Percentiles rank a stretch among this genome's conserved stretches.
These are phyloP conservation scores for Cryptocephalus moraei DNA, from an alignment of 2,888 invertebrate genomes.

Conservation along the genomic window DNA sequence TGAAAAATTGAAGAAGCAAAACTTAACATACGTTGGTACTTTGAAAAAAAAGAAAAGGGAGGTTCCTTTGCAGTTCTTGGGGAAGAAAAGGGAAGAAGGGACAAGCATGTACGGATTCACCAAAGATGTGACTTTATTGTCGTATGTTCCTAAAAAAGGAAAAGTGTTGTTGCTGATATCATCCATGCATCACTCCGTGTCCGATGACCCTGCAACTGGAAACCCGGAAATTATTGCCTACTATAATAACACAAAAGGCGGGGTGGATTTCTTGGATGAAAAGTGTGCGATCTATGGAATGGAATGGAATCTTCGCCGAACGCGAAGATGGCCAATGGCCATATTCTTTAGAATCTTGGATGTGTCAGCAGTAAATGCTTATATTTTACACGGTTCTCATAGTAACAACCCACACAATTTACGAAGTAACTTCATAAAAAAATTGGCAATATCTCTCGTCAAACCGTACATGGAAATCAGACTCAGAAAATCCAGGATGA, in stretches of 20 bases:
- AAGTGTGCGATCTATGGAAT: constrained; percentile 7
- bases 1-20: constrained; percentile 2
- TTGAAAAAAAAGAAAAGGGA: constrained; percentile 6
- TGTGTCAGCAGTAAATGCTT: constrained; percentile 1
- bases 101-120: constrained; percentile 6
- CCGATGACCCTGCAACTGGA: constrained; percentile 1
- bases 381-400: background rate
- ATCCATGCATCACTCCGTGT: constrained; percentile 6
- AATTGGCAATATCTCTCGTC: too few species aligned
- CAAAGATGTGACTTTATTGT: constrained; percentile 5
- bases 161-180: constrained; percentile 5
- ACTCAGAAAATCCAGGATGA: too few species aligned
- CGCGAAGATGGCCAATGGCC: constrained; percentile 4
- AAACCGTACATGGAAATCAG: too few species aligned
- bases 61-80: constrained; percentile 5
- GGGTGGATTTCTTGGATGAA: constrained; percentile 7
- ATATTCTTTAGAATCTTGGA: constrained; percentile 3
- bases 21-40: constrained; percentile 6
- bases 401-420: constrained; percentile 1
- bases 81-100: background rate
- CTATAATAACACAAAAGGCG: constrained; percentile 9
- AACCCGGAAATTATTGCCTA: constrained; percentile 9
- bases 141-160: constrained; percentile 4
- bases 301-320: constrained; percentile 1
- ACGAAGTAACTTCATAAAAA: too few species aligned